Base-by-base conservation (phyloP, 2,113 vertebrate species). In the Choloepus hoffmanni region DNA sequence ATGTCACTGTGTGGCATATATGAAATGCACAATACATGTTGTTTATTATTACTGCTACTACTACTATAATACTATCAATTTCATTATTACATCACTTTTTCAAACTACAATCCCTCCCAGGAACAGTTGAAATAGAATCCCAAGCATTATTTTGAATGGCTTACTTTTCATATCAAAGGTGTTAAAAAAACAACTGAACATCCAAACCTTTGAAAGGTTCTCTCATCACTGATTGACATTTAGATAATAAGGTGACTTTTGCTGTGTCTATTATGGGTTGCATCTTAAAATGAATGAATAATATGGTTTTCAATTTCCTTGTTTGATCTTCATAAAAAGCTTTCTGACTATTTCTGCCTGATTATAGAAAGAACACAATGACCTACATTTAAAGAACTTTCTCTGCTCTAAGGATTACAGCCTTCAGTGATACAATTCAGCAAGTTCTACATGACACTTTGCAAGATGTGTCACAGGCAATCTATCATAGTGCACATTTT, bases 361-460 rank as follows among this genome's bases (percentile, higher is more conserved):
- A 85, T 94, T 96, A 72, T 89, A 87, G 8, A 94, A 86, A 81
- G 45, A 97, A 95, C 43, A 90, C 70, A 85, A 73, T 95, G 68
- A 79, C 81, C 96, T 90, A 96, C 24, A 94, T 93, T 86, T 94
- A 89, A 96, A 95, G 86, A 90, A 96, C 76, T 90, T 97, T 93
- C 89, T 87, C 70, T 92, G 19, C 48, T 95, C 30, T 73, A 10
- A 92, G 50, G 12, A 94, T 18, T 14, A 30, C 0, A 36, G 70
- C 93, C 73, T 96, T 96, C 81, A 92, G 40, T 60, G 58, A 77
- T 58, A 92, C 40, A 94, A 78, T 96, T 96, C 58, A 55, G 9
- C 85, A 55, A 97, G 88, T 97, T 97, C 40, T 78, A 50, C 78
- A 74, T 60, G 36, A 95, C 86, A 67, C 45, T 92, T 91, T 19